Percentiles rank a stretch among this genome's conserved stretches.
Evolutionary conservation across 2,888 invertebrate species (phyloP).

Genomic region (Isotomurus palustris): DNA sequence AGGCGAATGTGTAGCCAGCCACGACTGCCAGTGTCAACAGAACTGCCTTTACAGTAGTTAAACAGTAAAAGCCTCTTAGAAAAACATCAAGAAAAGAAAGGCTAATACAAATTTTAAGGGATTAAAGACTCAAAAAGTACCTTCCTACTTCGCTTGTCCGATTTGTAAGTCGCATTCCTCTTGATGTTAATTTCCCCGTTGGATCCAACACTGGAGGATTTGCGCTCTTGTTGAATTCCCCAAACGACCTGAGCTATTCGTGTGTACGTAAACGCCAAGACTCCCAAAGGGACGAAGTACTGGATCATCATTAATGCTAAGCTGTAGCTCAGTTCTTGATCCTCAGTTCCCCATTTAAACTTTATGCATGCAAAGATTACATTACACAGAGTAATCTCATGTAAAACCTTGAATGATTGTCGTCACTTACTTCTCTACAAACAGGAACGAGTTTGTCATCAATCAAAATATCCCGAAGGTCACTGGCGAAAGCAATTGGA

Average conservation of each 20-base stretch:
- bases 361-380: too few species aligned
- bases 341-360: too few species aligned
- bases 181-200: slow-evolving; percentile 1
- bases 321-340: slow-evolving; percentile 68
- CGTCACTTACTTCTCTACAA: too few species aligned
- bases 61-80: too few species aligned
- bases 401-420: too few species aligned
- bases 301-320: slow-evolving; percentile 73
- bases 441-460: too few species aligned
- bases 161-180: not conserved
- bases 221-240: slow-evolving; percentile 55
- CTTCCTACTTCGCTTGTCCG: not conserved
- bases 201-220: too few species aligned
- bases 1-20: slow-evolving; percentile 52
- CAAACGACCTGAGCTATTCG: slow-evolving; percentile 81
- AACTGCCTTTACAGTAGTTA: too few species aligned
- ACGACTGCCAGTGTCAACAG: slow-evolving; percentile 55
- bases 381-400: too few species aligned
- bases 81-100: not conserved
- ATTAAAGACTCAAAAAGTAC: not conserved
- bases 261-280: slow-evolving; percentile 77
- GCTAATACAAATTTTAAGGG: not conserved
- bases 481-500: slow-evolving; percentile 74
- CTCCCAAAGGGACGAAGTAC: slow-evolving; percentile 74
- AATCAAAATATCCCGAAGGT: too few species aligned